Conservation (phyloP, 2,797 vertebrate genomes). For the Syncerus caffer region DNA sequence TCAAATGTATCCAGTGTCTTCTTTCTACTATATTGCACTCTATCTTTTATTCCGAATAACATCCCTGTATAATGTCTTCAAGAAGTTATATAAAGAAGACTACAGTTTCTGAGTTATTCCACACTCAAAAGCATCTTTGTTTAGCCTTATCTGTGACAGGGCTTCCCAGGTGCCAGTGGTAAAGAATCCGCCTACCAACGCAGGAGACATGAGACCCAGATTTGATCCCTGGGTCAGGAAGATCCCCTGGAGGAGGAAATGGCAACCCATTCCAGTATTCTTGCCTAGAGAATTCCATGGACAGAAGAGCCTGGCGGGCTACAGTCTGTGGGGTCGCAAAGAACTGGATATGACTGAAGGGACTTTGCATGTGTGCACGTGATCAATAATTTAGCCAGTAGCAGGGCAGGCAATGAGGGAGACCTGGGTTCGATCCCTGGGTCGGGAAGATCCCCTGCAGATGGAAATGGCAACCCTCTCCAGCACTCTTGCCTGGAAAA, state of each 20-base stretch:
- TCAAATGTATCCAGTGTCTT: neutral
- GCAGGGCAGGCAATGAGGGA: neutral
- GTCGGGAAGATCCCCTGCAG: neutral
- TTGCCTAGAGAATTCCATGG: neutral
- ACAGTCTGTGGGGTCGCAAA: neutral
- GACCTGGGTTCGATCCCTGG: fast-evolving
- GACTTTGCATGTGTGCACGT: neutral
- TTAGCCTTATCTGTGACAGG: neutral
- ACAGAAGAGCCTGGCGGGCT: neutral
- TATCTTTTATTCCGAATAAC: neutral
- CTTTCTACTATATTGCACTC: fast-evolving
- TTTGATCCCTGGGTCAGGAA: neutral
- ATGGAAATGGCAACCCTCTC: neutral
- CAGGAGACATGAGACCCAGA: neutral
- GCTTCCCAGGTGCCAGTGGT: neutral
- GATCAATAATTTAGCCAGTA: fast-evolving
- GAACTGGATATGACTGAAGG: neutral
- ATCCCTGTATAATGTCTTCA: neutral
- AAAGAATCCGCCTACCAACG: neutral
- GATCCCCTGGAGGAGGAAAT: neutral
- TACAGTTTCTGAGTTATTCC: neutral
- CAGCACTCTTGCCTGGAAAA: neutral
- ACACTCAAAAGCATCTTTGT: neutral
- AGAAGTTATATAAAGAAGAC: neutral
- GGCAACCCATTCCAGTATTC: neutral